phyloP scores from a whole-genome alignment of 1,140 invertebrate species.

The Eupeodes corollae region DNA sequence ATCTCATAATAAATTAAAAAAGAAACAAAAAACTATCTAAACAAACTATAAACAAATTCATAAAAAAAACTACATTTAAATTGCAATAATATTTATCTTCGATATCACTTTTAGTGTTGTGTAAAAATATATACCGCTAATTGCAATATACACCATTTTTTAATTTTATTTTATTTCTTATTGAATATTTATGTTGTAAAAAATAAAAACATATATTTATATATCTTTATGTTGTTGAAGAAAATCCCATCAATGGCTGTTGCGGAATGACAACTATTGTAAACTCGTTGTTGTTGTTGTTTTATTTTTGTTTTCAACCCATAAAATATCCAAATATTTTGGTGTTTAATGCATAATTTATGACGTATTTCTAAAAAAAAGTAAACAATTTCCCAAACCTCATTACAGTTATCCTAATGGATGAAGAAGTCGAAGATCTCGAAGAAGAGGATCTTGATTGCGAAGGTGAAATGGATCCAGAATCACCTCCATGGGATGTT shows the following conservation, averaged over 20 bases:
- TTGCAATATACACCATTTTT: neutral
- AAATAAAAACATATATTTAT: neutral
- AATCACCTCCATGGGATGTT: conserved; percentile 36
- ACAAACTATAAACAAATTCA: neutral
- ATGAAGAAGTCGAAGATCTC: conserved; percentile 42
- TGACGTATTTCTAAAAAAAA: neutral
- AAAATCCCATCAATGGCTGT: conserved; percentile 9
- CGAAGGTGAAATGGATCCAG: conserved; percentile 33
- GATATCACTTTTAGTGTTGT: too few species aligned
- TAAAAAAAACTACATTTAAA: too few species aligned
- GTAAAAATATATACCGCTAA: too few species aligned
- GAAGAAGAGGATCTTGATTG: conserved; percentile 37
- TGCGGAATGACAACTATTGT: conserved; percentile 20
- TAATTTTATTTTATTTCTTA: neutral
- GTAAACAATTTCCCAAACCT: neutral
- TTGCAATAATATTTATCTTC: too few species aligned
- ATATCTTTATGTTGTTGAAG: too few species aligned
- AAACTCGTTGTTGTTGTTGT: conserved; percentile 18
- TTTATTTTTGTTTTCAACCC: neutral
- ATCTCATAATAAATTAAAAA: neutral
- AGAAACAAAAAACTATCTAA: neutral
- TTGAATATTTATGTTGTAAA: neutral
- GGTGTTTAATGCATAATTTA: conserved; percentile 10
- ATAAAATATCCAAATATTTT: conserved; percentile 4
- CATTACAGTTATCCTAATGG: conserved; percentile 39